Evolutionary conservation across 2,888 invertebrate genomes (phyloP).

Genomic region (Phrixothrix hirtus): DNA sequence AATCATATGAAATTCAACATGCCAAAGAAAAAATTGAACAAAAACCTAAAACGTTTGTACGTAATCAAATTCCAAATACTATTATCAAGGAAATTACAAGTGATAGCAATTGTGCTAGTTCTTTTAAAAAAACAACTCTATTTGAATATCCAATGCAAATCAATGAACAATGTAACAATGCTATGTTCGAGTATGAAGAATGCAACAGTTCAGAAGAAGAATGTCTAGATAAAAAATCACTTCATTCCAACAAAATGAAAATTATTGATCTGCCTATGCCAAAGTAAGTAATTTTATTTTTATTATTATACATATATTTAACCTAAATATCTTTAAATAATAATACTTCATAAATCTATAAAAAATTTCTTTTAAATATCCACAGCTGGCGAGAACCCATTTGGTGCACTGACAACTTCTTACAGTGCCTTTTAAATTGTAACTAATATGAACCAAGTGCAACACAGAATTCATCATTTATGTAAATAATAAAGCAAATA

Average conservation of each 20-base stretch:
- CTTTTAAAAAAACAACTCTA: conserved; percentile 4
- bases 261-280: conserved; percentile 66
- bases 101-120: conserved; percentile 2
- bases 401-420: no score
- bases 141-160: conserved; percentile 21
- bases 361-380: no score
- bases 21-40: conserved; percentile 36
- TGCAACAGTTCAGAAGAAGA: conserved; percentile 30
- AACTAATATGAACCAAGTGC: no score
- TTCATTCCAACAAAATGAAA: conserved; percentile 50
- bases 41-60: conserved; percentile 56
- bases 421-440: no score
- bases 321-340: no score
- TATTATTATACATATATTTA: not conserved
- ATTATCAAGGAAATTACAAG: conserved; percentile 51
- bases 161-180: conserved; percentile 20
- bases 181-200: conserved; percentile 31
- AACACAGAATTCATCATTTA: no score
- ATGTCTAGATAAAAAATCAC: conserved; percentile 24
- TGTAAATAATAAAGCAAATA: no score
- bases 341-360: no score
- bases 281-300: conserved; percentile 48
- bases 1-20: conserved; percentile 31
- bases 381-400: no score
- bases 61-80: conserved; percentile 57